These are phyloP conservation scores for Acipenser oxyrinchus DNA, from an alignment of 2,797 vertebrate species.

Conservation along the genomic window DNA sequence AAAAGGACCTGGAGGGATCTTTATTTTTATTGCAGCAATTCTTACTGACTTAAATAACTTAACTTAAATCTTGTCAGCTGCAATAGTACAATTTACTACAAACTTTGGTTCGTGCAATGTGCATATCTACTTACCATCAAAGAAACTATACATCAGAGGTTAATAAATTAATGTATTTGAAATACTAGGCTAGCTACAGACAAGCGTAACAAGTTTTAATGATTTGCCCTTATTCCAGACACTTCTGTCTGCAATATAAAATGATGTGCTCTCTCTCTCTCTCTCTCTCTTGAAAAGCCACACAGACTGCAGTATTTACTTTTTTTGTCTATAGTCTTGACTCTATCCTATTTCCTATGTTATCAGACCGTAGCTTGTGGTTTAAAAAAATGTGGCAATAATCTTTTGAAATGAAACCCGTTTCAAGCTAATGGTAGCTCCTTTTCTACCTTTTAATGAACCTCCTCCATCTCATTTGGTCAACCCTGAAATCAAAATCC, in stretches of 20 bases:
- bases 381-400: not conserved
- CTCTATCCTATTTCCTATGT: not conserved
- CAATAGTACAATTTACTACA: not conserved
- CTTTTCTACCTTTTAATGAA: not conserved
- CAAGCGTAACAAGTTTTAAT: no score
- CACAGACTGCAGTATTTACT: not conserved
- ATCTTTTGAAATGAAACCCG: not conserved
- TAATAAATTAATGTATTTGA: no score
- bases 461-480: not conserved
- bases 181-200: no score
- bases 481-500: not conserved
- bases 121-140: no score
- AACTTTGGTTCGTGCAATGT: not conserved
- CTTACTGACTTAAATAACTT: no score
- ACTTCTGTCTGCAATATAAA: no score
- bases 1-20: constrained; percentile 13
- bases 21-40: not conserved
- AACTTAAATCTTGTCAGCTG: no score
- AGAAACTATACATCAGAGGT: no score
- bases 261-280: no score
- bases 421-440: not conserved
- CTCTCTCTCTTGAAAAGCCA: no score
- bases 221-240: no score
- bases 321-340: not conserved
- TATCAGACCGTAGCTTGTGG: not conserved